Base-by-base conservation (phyloP, 2,113 vertebrate species). In the Danionella cerebrum region DNA sequence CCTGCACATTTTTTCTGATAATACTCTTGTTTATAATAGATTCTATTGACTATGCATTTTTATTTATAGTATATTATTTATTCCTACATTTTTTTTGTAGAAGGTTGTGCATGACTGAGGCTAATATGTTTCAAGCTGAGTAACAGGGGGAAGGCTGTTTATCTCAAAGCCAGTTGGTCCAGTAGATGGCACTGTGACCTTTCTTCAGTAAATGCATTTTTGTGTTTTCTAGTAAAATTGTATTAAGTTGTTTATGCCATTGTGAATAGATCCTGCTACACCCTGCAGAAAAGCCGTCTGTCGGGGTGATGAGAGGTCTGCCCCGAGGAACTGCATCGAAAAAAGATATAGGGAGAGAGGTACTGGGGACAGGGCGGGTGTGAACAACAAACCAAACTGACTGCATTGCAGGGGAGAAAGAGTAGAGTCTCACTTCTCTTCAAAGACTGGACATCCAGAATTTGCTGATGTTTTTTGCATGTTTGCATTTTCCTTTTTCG, bases 261-360 rank as follows among this genome's bases (percentile, higher is more conserved):
- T 70, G 48, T 63, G 47, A 24, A 21, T 44, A 38, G 50, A 41
- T 71, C 68, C 71, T 21, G 47, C 18, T 65, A 55, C 76, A 67
- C 70, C 67, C 70, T 57, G 67, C 65, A 71, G 58, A 71, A 73
- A 47, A 57, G 67, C 75, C 50, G 75, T 73, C 55, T 73, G 71
- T 71, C 52, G 54, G 31, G 70, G 75, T 65, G 54, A 64, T 47
- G 38, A 73, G 71, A 54, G 63, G 59, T 53, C 51, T 6, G 24
- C 24, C 48, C 21, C 27, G 38, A 65, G 35, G 57, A 65, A 54
- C 33, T 24, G 44, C 54, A 63, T 38, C 24, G 42, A 47, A 13
- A 44, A 65, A 27, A 45, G 38, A 45, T 38, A 24, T 19, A 21
- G 41, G 29, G 35, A 35, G 19, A 21, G 55, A 38, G 44, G 54